phyloP scores from a whole-genome alignment of 2,113 vertebrate genomes.

The Zingel zingel region DNA sequence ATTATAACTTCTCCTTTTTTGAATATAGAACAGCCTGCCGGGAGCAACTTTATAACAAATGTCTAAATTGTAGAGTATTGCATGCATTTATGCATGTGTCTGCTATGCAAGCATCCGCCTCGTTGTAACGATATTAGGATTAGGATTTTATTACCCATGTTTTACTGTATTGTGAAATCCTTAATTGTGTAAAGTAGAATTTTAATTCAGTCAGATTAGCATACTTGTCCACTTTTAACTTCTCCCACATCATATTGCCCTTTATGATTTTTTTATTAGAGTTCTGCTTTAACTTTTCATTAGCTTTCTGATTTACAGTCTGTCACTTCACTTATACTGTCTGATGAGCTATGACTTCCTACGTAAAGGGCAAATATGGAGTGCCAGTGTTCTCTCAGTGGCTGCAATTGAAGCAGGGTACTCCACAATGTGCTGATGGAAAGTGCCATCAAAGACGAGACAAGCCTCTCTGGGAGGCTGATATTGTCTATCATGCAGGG shows the following conservation, averaged over 20 bases:
- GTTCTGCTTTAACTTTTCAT: slow-evolving; percentile 50
- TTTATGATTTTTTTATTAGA: slow-evolving; percentile 44
- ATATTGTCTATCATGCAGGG: slow-evolving; percentile 53
- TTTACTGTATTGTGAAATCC: slow-evolving; percentile 5
- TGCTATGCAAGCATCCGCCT: background rate
- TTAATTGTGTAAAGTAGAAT: slow-evolving; percentile 34
- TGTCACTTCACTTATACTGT: slow-evolving; percentile 32
- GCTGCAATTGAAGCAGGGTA: slow-evolving; percentile 44
- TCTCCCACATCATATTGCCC: slow-evolving; percentile 4
- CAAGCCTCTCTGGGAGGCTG: slow-evolving; percentile 40
- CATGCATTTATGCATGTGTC: slow-evolving; percentile 55
- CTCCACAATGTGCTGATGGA: slow-evolving; percentile 59
- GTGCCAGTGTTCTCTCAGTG: slow-evolving; percentile 2
- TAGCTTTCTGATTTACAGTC: slow-evolving; percentile 52
- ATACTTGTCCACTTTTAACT: background rate
- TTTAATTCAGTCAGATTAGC: slow-evolving; percentile 21
- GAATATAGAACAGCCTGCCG: slow-evolving; percentile 26
- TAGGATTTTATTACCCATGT: background rate
- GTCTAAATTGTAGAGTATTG: slow-evolving; percentile 33
- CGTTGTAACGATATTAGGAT: slow-evolving; percentile 2
- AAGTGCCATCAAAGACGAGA: slow-evolving; percentile 61
- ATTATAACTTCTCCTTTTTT: slow-evolving; percentile 6
- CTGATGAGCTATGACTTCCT: slow-evolving; percentile 53
- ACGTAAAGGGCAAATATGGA: slow-evolving; percentile 40
- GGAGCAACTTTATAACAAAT: slow-evolving; percentile 15